phyloP scores from a whole-genome alignment of 2,888 invertebrate genomes.

The Pyrgus malvae region DNA sequence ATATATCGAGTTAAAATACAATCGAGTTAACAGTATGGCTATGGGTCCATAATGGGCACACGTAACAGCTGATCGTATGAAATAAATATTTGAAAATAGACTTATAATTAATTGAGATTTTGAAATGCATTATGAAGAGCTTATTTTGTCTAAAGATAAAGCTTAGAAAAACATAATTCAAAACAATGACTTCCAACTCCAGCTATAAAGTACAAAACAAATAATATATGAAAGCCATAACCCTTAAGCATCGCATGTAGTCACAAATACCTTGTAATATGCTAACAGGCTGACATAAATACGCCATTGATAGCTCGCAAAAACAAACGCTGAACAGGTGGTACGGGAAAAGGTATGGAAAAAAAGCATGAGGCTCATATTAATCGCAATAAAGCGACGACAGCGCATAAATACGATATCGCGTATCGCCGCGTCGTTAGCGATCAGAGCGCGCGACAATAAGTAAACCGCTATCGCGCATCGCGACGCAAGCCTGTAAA shows the following conservation, averaged over 20 bases:
- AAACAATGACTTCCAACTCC: no score
- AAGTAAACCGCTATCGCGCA: slow-evolving; percentile 65
- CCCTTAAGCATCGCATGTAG: neutral
- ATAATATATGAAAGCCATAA: slow-evolving; percentile 4
- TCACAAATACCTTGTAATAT: slow-evolving; percentile 14
- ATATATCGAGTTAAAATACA: no score
- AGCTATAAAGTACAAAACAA: neutral
- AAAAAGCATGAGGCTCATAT: slow-evolving; percentile 43
- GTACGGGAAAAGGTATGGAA: slow-evolving; percentile 17
- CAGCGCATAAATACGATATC: slow-evolving; percentile 56
- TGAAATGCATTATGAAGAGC: no score
- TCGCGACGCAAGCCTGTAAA: slow-evolving; percentile 57
- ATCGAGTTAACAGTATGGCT: no score
- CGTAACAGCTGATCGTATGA: no score
- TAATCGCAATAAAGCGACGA: slow-evolving; percentile 61
- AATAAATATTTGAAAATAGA: no score
- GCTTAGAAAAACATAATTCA: no score
- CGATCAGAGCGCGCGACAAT: slow-evolving; percentile 60
- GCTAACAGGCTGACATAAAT: slow-evolving; percentile 25
- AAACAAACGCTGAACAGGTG: slow-evolving; percentile 38
- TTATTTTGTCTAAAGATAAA: no score
- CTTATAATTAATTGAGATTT: no score
- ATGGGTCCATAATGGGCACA: no score
- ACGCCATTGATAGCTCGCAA: slow-evolving; percentile 20
- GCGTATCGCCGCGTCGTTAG: slow-evolving; percentile 51